These are phyloP conservation scores for Pelochelys cantorii DNA, from an alignment of 2,797 vertebrate genomes.

Conservation along the genomic window DNA sequence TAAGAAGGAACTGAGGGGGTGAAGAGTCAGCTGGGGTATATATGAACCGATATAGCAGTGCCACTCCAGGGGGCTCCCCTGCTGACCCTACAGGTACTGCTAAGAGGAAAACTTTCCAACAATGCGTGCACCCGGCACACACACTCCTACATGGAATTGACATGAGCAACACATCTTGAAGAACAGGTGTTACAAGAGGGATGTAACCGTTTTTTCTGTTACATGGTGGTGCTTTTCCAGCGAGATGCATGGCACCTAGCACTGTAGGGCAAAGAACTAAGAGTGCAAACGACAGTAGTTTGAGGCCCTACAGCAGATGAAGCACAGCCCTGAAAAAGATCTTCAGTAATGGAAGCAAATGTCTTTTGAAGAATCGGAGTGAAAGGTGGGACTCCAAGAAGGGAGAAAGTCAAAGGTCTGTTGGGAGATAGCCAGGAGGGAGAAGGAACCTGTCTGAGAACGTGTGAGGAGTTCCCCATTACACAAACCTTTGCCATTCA, in stretches of 20 bases:
- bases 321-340: neutral
- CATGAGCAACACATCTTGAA: no score
- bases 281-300: neutral
- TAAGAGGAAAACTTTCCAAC: no score
- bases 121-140: no score
- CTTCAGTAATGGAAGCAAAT: neutral
- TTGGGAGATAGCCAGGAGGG: neutral
- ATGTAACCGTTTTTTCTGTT: neutral
- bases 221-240: neutral
- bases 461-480: neutral
- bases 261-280: neutral
- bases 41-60: no score
- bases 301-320: neutral
- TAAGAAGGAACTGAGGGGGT: no score
- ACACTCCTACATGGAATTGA: no score
- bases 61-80: no score
- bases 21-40: no score
- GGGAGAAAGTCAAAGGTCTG: neutral
- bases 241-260: neutral
- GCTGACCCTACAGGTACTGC: no score
- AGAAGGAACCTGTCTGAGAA: neutral
- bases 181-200: no score
- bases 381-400: neutral
- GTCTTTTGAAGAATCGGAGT: neutral
- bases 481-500: fast-evolving